A percentile compares a stretch with the other conserved stretches of the same genome.
phyloP scores from a whole-genome alignment of 2,113 vertebrate species.

The Protomyctophum bolini region DNA sequence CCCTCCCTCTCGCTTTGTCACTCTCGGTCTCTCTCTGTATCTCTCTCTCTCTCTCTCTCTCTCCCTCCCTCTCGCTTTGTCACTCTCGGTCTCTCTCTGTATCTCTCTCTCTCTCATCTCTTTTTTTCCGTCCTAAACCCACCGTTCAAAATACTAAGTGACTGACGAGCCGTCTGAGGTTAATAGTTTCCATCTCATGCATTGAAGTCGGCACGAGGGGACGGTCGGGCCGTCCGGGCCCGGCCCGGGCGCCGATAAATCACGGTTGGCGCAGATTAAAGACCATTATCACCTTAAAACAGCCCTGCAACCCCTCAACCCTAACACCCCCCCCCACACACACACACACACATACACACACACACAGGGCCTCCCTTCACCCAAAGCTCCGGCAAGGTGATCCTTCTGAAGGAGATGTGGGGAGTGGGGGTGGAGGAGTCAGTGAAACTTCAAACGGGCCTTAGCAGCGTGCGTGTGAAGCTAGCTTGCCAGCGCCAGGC shows the following conservation, averaged over 20 bases:
- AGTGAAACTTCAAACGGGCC: constrained; percentile 19
- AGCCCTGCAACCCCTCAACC: constrained; percentile 13
- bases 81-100: not conserved
- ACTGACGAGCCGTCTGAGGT: constrained; percentile 57
- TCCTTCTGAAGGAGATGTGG: constrained; percentile 22
- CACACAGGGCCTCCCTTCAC: constrained; percentile 9
- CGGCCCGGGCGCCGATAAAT: constrained; percentile 63
- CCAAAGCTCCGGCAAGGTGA: constrained; percentile 46
- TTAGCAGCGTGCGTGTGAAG: constrained; percentile 11
- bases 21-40: not conserved
- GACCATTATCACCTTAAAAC: constrained; percentile 66
- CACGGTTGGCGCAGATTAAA: constrained; percentile 65
- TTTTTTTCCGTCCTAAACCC: no score
- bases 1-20: not conserved
- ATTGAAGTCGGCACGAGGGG: constrained; percentile 49
- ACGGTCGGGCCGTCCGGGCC: constrained; percentile 17
- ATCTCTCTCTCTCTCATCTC: not conserved
- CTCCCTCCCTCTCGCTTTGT: not conserved
- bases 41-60: not conserved
- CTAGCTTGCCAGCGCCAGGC: constrained; percentile 13
- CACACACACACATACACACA: no score
- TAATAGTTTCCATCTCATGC: constrained; percentile 70
- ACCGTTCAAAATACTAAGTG: constrained; percentile 53
- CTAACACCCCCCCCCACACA: not conserved
- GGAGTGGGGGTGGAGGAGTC: not conserved